Conservation (phyloP, 2,113 vertebrate genomes). For the Ceratotherium simum region DNA sequence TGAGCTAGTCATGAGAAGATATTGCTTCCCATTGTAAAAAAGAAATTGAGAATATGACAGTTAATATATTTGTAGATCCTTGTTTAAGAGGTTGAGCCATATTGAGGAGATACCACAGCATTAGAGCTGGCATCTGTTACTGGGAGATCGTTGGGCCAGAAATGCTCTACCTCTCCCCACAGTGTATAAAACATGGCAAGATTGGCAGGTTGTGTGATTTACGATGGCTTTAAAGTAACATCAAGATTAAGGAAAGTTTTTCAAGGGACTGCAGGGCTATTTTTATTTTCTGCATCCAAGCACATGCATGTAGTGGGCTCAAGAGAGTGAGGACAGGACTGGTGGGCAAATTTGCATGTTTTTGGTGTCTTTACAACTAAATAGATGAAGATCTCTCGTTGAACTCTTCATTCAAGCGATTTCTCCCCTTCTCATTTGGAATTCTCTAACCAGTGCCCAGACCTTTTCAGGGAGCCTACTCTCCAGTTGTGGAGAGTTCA, state of each 20-base stretch:
- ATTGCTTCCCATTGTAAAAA: slow-evolving; percentile 84
- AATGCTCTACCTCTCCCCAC: slow-evolving; percentile 81
- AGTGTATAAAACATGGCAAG: slow-evolving; percentile 86
- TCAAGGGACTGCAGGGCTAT: slow-evolving; percentile 78
- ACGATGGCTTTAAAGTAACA: slow-evolving; percentile 84
- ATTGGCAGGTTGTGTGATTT: slow-evolving; percentile 82
- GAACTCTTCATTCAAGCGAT: not conserved
- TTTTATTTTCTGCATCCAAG: slow-evolving; percentile 74
- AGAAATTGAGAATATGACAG: slow-evolving; percentile 87
- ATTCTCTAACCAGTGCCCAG: not conserved
- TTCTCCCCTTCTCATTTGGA: not conserved
- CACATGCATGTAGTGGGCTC: not conserved
- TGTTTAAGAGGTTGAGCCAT: slow-evolving; percentile 85
- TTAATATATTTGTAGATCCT: slow-evolving; percentile 87
- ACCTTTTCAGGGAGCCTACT: not conserved
- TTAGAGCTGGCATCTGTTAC: slow-evolving; percentile 86
- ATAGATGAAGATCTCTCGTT: not conserved
- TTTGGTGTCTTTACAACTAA: not conserved
- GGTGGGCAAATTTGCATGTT: not conserved
- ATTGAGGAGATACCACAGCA: slow-evolving; percentile 84
- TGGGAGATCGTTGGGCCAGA: slow-evolving; percentile 79
- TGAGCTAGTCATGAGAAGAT: slow-evolving; percentile 78
- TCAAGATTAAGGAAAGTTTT: slow-evolving; percentile 83
- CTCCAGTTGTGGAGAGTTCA: not conserved
- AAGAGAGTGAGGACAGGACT: not conserved